A percentile compares a stretch with the other conserved stretches of the same genome.
phyloP scores from a whole-genome alignment of 2,113 vertebrate genomes.

The Anhinga rufa region DNA sequence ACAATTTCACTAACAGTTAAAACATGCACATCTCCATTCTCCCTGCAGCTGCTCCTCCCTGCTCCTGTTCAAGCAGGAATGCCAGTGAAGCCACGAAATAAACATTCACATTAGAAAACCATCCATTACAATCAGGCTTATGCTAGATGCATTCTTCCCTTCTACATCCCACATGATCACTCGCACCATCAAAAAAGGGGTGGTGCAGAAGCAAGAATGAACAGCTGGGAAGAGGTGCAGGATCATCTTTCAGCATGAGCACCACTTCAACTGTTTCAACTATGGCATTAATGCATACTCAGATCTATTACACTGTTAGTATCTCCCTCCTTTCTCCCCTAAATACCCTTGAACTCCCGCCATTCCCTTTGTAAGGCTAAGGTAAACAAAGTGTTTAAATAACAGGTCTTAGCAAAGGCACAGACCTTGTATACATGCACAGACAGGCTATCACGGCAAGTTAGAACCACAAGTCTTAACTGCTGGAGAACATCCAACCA shows the following conservation, averaged over 20 bases:
- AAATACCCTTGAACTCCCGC: constrained; percentile 32
- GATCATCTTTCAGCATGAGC: constrained; percentile 35
- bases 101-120: not conserved
- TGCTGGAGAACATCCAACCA: not conserved
- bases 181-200: not conserved
- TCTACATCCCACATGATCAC: not conserved
- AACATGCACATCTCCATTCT: not conserved
- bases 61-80: not conserved
- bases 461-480: not conserved
- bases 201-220: not conserved
- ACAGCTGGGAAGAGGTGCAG: not conserved
- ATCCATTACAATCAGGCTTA: not conserved
- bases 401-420: not conserved
- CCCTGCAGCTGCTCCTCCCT: not conserved
- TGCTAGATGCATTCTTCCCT: not conserved
- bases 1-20: not conserved
- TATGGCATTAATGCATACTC: not conserved
- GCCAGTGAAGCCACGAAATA: not conserved
- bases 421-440: not conserved
- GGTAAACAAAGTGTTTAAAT: not conserved
- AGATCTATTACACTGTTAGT: not conserved
- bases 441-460: not conserved
- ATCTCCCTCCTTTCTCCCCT: not conserved
- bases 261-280: constrained; percentile 3
- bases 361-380: not conserved